Evolutionary conservation across 1,140 invertebrate species (phyloP).

Genomic region (Pomacea maculata): DNA sequence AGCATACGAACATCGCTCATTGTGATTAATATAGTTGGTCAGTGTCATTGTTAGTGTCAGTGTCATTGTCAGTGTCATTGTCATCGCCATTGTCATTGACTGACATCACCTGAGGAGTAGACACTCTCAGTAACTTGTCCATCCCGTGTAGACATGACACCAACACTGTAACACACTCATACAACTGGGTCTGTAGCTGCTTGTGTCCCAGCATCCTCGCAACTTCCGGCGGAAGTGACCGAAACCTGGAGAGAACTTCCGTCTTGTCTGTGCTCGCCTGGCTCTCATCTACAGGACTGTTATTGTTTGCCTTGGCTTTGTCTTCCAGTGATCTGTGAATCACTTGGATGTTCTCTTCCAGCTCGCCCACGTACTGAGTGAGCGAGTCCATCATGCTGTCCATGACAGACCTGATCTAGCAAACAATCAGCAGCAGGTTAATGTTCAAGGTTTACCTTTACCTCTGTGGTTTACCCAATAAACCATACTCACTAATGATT

Average conservation of each 20-base stretch:
- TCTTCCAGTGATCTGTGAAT: neutral
- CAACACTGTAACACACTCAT: constrained; percentile 2
- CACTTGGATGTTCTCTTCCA: constrained; percentile 27
- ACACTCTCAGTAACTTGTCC: constrained; percentile 1
- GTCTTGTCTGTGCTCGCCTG: too few species aligned
- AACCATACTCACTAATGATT: too few species aligned
- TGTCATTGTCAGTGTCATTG: too few species aligned
- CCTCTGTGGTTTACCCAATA: too few species aligned
- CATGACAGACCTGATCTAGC: constrained; percentile 29
- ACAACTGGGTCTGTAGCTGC: neutral
- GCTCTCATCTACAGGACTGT: neutral
- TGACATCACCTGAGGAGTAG: constrained; percentile 6
- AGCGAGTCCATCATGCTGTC: constrained; percentile 45
- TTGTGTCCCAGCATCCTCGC: neutral
- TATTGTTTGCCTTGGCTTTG: constrained; percentile 2
- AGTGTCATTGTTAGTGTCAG: too few species aligned
- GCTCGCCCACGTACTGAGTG: constrained; percentile 34
- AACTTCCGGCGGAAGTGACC: neutral
- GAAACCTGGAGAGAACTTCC: neutral
- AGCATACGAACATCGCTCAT: too few species aligned
- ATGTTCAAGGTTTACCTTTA: too few species aligned
- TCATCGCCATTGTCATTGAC: too few species aligned
- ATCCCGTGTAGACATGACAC: constrained; percentile 13
- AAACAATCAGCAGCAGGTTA: constrained; percentile 6
- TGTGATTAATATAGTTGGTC: too few species aligned